Percentiles rank a stretch among this genome's conserved stretches.
Evolutionary conservation across 2,113 vertebrate species (phyloP).

Genomic region (Takifugu flavidus): DNA sequence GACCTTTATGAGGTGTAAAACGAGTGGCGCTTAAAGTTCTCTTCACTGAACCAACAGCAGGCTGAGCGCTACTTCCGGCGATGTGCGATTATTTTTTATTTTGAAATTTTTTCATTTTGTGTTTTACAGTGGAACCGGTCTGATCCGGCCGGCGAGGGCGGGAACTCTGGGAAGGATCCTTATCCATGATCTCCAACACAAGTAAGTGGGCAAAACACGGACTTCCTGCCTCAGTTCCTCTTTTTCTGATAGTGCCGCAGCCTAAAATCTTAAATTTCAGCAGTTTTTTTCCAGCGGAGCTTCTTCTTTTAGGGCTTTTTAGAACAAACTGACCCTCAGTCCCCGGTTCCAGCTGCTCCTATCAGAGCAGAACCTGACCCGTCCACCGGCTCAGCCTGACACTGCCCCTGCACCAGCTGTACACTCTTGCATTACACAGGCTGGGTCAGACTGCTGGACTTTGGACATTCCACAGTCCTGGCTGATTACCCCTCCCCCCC

Average conservation of each 20-base stretch:
- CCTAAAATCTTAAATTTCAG: too few relatives aligned
- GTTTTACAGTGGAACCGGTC: slow-evolving; percentile 10
- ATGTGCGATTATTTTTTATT: not conserved
- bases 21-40: not conserved
- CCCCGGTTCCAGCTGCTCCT: too few relatives aligned
- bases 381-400: slow-evolving; percentile 6
- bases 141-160: not conserved
- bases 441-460: slow-evolving; percentile 10
- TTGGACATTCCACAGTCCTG: slow-evolving; percentile 58
- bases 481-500: slow-evolving; percentile 21
- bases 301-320: too few relatives aligned
- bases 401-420: not conserved
- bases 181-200: slow-evolving; percentile 35
- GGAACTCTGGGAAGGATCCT: not conserved
- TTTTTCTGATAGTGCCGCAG: too few relatives aligned
- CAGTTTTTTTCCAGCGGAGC: too few relatives aligned
- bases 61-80: not conserved
- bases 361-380: not conserved
- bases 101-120: slow-evolving; percentile 1
- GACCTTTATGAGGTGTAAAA: not conserved
- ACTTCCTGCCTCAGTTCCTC: too few relatives aligned
- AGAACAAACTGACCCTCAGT: too few relatives aligned
- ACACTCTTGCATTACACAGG: slow-evolving; percentile 17
- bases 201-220: slow-evolving; percentile 20
- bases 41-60: not conserved